Conservation (phyloP, 2,797 vertebrate genomes). For the Eulemur albifrons region DNA sequence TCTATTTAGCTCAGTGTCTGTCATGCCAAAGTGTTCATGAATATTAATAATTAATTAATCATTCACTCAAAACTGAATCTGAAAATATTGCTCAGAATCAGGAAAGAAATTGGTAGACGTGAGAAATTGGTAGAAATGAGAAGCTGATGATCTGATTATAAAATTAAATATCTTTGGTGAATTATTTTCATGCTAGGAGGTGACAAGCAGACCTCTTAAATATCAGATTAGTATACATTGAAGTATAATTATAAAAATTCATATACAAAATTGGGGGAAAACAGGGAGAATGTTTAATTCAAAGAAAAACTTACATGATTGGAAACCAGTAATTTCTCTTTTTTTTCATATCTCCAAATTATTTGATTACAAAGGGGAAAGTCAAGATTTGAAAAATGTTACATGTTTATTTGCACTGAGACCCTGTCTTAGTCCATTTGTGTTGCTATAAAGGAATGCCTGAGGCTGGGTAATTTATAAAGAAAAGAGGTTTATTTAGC, state of each 20-base stretch:
- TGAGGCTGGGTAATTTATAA: not conserved
- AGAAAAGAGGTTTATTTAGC: not conserved
- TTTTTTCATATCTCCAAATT: not conserved
- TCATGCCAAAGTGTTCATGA: not conserved
- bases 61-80: not conserved
- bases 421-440: not conserved
- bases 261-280: not conserved
- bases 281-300: not conserved
- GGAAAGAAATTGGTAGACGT: not conserved
- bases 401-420: not conserved
- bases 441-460: not conserved
- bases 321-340: not conserved
- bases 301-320: not conserved
- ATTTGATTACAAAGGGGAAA: not conserved
- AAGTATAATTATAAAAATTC: slow-evolving; percentile 19
- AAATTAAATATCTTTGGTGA: not conserved
- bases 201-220: slow-evolving; percentile 1
- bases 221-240: not conserved
- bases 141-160: not conserved
- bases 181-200: not conserved
- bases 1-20: not conserved
- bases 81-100: slow-evolving; percentile 5
- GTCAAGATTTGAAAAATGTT: not conserved
- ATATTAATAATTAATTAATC: slow-evolving; percentile 43
- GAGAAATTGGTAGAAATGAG: not conserved